phyloP scores from a whole-genome alignment of 2,888 invertebrate genomes.

The Lithophane leautieri region DNA sequence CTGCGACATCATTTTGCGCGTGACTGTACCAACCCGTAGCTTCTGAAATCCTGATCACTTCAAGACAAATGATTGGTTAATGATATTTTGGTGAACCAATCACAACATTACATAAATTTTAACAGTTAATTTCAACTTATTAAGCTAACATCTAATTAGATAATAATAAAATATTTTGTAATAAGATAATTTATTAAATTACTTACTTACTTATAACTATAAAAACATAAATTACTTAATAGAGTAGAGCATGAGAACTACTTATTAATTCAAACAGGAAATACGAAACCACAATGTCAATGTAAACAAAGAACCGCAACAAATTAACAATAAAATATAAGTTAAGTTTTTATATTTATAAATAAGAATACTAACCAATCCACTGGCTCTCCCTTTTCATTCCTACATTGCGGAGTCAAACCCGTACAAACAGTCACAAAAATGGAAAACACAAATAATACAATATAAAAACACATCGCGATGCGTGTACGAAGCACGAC shows the following conservation, averaged over 20 bases:
- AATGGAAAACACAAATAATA: slow-evolving; percentile 71
- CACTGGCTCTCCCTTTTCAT: slow-evolving; percentile 92
- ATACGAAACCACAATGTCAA: slow-evolving; percentile 16
- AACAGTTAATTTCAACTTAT: background rate
- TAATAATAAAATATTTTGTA: background rate
- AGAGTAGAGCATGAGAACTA: background rate
- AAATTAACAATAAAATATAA: no score
- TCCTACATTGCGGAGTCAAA: slow-evolving; percentile 87
- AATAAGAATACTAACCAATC: slow-evolving; percentile 91
- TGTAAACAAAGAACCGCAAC: slow-evolving; percentile 38
- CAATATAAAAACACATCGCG: slow-evolving; percentile 70
- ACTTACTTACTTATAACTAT: background rate
- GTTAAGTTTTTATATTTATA: no score
- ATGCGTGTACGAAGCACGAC: slow-evolving; percentile 74
- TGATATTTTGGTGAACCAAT: background rate
- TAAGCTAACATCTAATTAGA: background rate
- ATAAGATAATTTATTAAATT: background rate
- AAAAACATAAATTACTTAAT: background rate
- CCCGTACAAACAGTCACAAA: slow-evolving; percentile 73
- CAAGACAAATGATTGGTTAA: background rate
- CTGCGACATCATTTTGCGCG: background rate
- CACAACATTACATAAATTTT: background rate
- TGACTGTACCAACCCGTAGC: background rate
- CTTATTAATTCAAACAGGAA: slow-evolving; percentile 36
- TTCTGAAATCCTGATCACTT: background rate